Evolutionary conservation across 2,888 invertebrate species (phyloP).

Genomic region (Drosophila formosana): DNA sequence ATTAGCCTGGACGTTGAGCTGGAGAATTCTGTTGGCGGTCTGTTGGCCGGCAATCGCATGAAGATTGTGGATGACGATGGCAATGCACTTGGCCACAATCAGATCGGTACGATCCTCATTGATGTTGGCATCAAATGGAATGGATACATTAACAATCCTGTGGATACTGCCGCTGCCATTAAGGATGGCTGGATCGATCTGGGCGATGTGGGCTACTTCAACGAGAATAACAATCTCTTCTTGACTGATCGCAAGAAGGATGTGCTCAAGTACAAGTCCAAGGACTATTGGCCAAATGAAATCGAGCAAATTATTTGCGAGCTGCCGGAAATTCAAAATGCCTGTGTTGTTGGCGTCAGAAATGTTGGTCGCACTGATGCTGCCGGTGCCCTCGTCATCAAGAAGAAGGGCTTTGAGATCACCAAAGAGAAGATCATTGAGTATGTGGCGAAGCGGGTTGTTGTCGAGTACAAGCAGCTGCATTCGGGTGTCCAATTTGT

Average conservation of each 20-base stretch:
- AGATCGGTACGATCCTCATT: slow-evolving; percentile 75
- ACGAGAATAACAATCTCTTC: slow-evolving; percentile 73
- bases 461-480: slow-evolving; percentile 72
- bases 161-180: slow-evolving; percentile 51
- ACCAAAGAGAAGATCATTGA: slow-evolving; percentile 58
- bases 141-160: slow-evolving; percentile 77
- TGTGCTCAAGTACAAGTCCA: slow-evolving; percentile 76
- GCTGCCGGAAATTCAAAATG: slow-evolving; percentile 70
- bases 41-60: slow-evolving; percentile 53
- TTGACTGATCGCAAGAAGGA: slow-evolving; percentile 82
- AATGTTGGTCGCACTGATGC: slow-evolving; percentile 67
- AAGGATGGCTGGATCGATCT: slow-evolving; percentile 78
- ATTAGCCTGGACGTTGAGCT: slow-evolving; percentile 41
- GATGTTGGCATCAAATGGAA: slow-evolving; percentile 60
- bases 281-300: slow-evolving; percentile 74
- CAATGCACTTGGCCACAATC: slow-evolving; percentile 55
- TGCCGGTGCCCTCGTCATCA: slow-evolving; percentile 79
- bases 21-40: slow-evolving; percentile 66
- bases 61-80: slow-evolving; percentile 73
- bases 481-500: slow-evolving; percentile 76
- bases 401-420: slow-evolving; percentile 43
- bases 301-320: slow-evolving; percentile 75
- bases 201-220: slow-evolving; percentile 83
- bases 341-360: slow-evolving; percentile 77
- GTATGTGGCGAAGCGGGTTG: slow-evolving; percentile 56